These are phyloP conservation scores for Pluvialis apricaria DNA, from an alignment of 2,113 vertebrate genomes.

Conservation along the genomic window DNA sequence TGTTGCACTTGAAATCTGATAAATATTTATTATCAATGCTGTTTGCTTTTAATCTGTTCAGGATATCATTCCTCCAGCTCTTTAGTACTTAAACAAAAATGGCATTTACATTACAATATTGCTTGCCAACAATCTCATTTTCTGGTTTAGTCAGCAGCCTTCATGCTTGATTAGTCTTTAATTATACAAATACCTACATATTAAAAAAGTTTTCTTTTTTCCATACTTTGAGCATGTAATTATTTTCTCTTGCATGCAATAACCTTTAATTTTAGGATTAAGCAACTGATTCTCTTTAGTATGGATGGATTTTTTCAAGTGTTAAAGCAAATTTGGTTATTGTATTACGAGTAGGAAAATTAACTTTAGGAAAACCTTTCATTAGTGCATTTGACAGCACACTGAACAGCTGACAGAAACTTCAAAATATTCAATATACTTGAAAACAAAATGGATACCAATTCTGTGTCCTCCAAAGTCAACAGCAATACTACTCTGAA, in stretches of 20 bases:
- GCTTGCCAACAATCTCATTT: conserved; percentile 99
- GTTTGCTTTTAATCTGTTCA: conserved; percentile 84
- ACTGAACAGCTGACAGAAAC: conserved; percentile 56
- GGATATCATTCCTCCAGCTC: conserved; percentile 77
- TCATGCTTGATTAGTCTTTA: conserved; percentile 91
- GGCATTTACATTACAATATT: conserved; percentile 90
- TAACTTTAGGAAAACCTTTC: conserved; percentile 77
- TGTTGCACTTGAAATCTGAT: conserved; percentile 79
- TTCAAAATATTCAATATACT: conserved; percentile 28
- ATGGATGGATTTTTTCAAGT: conserved; percentile 80
- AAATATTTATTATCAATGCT: conserved; percentile 84
- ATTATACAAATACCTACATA: conserved; percentile 87
- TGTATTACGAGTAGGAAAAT: conserved; percentile 76
- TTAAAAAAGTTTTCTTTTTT: conserved; percentile 81
- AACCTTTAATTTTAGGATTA: conserved; percentile 87
- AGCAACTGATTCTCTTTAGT: conserved; percentile 81
- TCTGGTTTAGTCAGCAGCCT: conserved; percentile 99
- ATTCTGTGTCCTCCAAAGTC: background rate
- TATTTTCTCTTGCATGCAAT: conserved; percentile 83
- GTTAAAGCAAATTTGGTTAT: conserved; percentile 81
- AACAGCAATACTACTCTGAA: background rate
- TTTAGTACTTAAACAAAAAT: conserved; percentile 83
- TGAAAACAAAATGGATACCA: conserved; percentile 56
- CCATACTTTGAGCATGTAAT: conserved; percentile 83
- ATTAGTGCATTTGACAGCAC: conserved; percentile 68